phyloP scores from a whole-genome alignment of 2,113 vertebrate genomes.

The Spheniscus mendiculus region DNA sequence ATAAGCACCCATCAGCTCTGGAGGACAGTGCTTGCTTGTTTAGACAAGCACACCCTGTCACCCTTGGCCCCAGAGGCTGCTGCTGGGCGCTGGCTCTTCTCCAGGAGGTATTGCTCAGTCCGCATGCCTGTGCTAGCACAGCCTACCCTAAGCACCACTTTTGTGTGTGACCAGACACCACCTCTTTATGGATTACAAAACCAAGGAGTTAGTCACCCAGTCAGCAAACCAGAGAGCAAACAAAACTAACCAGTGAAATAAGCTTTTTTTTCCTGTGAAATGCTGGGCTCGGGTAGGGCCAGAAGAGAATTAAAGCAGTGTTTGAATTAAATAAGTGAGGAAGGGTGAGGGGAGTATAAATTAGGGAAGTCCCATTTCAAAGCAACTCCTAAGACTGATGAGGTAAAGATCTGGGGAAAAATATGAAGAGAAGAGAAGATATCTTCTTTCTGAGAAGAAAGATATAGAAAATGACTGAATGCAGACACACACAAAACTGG shows the following conservation, averaged over 20 bases:
- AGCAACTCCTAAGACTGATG: background rate
- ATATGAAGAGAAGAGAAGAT: too few species aligned
- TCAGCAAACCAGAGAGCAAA: background rate
- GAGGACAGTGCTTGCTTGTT: background rate
- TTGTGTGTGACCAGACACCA: background rate
- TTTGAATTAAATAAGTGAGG: background rate
- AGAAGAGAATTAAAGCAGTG: background rate
- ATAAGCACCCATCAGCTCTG: background rate
- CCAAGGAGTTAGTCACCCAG: background rate
- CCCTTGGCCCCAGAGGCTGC: background rate
- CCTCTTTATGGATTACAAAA: background rate
- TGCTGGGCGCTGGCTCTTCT: background rate
- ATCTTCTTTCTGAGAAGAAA: background rate
- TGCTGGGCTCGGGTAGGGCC: background rate
- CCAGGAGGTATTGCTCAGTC: background rate
- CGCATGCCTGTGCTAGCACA: background rate
- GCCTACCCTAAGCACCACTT: background rate
- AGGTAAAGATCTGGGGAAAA: background rate
- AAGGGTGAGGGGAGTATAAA: accelerated
- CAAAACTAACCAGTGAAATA: background rate
- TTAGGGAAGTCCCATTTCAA: background rate
- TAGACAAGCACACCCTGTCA: background rate
- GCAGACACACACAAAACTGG: background rate
- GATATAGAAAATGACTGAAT: background rate
- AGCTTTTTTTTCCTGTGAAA: background rate